Conservation (phyloP, 2,797 vertebrate species). For the Lutjanus argentimaculatus region DNA sequence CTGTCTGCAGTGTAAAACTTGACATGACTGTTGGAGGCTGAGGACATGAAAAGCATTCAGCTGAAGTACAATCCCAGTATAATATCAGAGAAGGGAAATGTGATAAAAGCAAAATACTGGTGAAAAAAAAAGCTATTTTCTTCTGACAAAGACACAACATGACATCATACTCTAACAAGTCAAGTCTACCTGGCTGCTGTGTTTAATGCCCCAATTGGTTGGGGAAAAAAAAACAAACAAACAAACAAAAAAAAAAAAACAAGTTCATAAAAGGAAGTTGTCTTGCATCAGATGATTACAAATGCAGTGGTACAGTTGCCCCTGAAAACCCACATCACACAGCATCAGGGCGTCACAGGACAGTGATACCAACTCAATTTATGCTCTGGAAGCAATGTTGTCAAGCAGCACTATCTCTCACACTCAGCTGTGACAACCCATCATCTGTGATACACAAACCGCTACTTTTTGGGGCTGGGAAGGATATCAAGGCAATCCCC, state of each 20-base stretch:
- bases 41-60: slow-evolving; percentile 31
- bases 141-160: slow-evolving; percentile 1
- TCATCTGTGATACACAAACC: slow-evolving; percentile 68
- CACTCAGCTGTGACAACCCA: slow-evolving; percentile 76
- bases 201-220: not conserved
- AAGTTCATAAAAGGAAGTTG: slow-evolving; percentile 3
- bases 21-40: slow-evolving; percentile 8
- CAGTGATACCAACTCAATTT: slow-evolving; percentile 50
- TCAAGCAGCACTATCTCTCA: slow-evolving; percentile 75
- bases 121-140: slow-evolving; percentile 18
- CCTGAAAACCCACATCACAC: slow-evolving; percentile 31
- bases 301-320: slow-evolving; percentile 18
- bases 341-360: slow-evolving; percentile 30
- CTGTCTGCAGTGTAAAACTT: not conserved
- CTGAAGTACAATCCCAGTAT: not conserved
- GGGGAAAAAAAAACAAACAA: not conserved
- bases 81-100: slow-evolving; percentile 25
- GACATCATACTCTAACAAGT: slow-evolving; percentile 21
- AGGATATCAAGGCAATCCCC: slow-evolving; percentile 69
- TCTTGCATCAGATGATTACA: slow-evolving; percentile 32
- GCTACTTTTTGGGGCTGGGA: slow-evolving; percentile 51
- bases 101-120: slow-evolving; percentile 14
- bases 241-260: not conserved
- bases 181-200: not conserved
- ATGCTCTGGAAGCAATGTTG: slow-evolving; percentile 58